Conservation (phyloP, 2,888 invertebrate species). For the Candidula unifasciata region DNA sequence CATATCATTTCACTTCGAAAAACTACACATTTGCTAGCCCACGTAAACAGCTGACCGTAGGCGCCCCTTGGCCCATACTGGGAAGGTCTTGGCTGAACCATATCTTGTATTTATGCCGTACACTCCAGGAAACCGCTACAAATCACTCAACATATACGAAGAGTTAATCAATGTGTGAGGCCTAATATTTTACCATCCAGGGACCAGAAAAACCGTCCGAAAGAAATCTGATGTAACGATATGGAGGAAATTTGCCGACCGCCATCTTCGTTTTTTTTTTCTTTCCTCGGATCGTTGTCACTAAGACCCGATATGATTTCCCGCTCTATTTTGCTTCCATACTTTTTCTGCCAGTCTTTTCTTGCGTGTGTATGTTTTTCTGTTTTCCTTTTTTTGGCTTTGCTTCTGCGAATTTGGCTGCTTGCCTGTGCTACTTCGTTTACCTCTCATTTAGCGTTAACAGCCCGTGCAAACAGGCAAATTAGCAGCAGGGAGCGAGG, state of each 20-base stretch:
- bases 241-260: background rate
- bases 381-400: slow-evolving; percentile 1
- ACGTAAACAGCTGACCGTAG: too few relatives aligned
- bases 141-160: too few relatives aligned
- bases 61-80: too few relatives aligned
- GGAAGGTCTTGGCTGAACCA: too few relatives aligned
- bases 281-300: background rate
- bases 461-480: background rate
- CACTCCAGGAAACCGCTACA: too few relatives aligned
- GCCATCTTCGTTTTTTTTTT: background rate
- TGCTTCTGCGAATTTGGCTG: slow-evolving; percentile 23
- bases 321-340: background rate
- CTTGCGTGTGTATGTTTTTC: too few relatives aligned
- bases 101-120: too few relatives aligned
- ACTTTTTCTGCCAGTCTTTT: slow-evolving; percentile 21
- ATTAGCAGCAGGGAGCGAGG: background rate
- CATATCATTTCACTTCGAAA: too few relatives aligned
- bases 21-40: too few relatives aligned
- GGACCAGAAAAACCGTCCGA: too few relatives aligned
- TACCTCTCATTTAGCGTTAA: background rate
- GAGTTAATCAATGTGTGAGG: too few relatives aligned
- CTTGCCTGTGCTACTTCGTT: background rate
- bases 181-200: too few relatives aligned
- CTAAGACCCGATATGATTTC: background rate
- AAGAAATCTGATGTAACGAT: background rate